phyloP scores from a whole-genome alignment of 2,888 invertebrate genomes.

The Oeneis ivallda region DNA sequence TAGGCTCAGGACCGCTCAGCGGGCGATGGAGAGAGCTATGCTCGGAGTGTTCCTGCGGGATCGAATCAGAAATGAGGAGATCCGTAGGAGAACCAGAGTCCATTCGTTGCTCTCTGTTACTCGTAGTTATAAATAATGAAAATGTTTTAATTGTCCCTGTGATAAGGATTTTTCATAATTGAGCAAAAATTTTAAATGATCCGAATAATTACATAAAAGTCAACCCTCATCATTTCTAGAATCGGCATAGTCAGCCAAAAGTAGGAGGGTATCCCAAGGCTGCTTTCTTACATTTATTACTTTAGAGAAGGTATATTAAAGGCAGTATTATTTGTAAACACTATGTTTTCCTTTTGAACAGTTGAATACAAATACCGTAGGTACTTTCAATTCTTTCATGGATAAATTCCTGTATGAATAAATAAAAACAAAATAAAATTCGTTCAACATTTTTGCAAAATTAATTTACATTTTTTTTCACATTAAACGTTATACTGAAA shows the following conservation, averaged over 20 bases:
- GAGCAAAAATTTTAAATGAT: constrained; percentile 76
- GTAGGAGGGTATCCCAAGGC: constrained; percentile 56
- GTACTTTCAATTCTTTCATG: neutral
- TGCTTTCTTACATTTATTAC: constrained; percentile 43
- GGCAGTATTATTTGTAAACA: neutral
- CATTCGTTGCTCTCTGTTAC: too few relatives aligned
- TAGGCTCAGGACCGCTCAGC: too few relatives aligned
- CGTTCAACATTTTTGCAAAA: neutral
- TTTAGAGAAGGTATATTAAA: neutral
- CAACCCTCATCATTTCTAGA: constrained; percentile 77
- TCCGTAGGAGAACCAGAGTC: too few relatives aligned
- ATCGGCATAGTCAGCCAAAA: constrained; percentile 54
- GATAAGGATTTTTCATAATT: constrained; percentile 76
- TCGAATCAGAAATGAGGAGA: constrained; percentile 20
- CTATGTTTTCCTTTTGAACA: neutral
- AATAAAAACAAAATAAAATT: neutral
- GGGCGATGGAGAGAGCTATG: too few relatives aligned
- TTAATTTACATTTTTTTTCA: constrained; percentile 27
- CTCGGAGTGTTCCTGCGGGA: too few relatives aligned
- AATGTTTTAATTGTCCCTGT: constrained; percentile 38
- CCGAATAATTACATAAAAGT: constrained; percentile 78
- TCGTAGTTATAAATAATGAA: neutral
- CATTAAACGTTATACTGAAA: constrained; percentile 54
- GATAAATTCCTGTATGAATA: neutral
- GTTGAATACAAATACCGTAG: neutral